Evolutionary conservation across 1,140 invertebrate genomes (phyloP).

Genomic region (Zaprionus camerounensis): DNA sequence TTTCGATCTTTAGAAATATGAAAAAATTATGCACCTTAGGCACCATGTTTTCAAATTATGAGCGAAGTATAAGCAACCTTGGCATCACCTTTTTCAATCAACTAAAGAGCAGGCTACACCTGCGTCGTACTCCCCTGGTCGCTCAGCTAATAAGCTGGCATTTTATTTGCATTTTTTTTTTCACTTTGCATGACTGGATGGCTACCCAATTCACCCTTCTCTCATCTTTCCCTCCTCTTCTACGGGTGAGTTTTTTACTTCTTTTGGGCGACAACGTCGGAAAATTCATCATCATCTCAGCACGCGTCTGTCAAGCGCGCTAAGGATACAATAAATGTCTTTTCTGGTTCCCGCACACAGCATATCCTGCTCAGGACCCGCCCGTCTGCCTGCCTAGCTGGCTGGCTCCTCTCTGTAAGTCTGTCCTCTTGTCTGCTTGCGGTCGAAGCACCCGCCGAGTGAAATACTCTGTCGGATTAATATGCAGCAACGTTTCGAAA

Average conservation of each 20-base stretch:
- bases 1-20: too few species aligned
- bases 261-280: conserved; percentile 48
- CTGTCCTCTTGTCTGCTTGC: not conserved
- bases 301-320: conserved; percentile 76
- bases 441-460: conserved; percentile 62
- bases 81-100: conserved; percentile 79
- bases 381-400: not conserved
- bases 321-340: conserved; percentile 83
- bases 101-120: conserved; percentile 65
- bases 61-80: conserved; percentile 38
- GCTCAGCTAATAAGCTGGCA: conserved; percentile 71
- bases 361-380: conserved; percentile 39
- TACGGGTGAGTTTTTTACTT: conserved; percentile 57
- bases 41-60: not conserved
- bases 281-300: conserved; percentile 82
- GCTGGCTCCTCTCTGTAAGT: not conserved
- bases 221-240: not conserved
- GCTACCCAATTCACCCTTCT: conserved; percentile 58
- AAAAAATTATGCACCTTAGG: too few species aligned
- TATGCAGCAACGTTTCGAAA: conserved; percentile 78
- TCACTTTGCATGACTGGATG: conserved; percentile 55
- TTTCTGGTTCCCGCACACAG: conserved; percentile 60
- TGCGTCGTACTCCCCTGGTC: conserved; percentile 7
- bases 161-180: conserved; percentile 81
- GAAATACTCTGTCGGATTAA: conserved; percentile 82